Base-by-base conservation (phyloP, 1,140 invertebrate species). In the Aphelenchoides avenae region DNA sequence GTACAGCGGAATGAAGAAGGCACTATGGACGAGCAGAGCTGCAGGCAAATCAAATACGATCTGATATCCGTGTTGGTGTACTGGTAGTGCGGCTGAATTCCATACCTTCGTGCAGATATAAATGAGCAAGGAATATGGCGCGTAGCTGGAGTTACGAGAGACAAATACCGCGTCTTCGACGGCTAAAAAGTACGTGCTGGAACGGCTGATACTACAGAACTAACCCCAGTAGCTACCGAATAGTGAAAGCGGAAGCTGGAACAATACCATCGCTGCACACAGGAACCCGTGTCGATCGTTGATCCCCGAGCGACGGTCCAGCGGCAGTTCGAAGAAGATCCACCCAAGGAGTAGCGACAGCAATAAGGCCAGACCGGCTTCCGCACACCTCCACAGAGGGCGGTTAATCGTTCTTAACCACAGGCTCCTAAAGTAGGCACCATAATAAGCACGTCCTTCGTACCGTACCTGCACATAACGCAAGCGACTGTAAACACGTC, bases 271-370 rank as follows among this genome's bases (percentile, higher is more conserved):
- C 11, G 51, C 15, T 18, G 54, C n/a, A 44, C 43, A 65, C 4
- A 63, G 9, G 36, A 65, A 57, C 20, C 61, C 61, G 31, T 49
- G 15, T 5, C 61, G 61, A 65, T 63, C 57, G 13, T 67, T 48
- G n/a, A 67, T 68, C 18, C 64, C 63, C 3, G 47, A 41, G 22
- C 63, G 31, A 1, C 57, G 48, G 34, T 66, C 41, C 9, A 27
- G 9, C 4, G 65, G 54, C 6, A 67, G 27, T 11, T 68, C 22
- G 31, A 47, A 59, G 51, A 59, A 67, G 5, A 64, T 27, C 13
- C 68, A 58, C 9, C 66, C 67, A 1, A 67, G 15, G 2, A 69
- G 18, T 3, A 58, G 22, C 7, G 66, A 65, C 9, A 67, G 11
- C 1, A 70, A 11, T 1, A 67, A n/a, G 2, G 52, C n/a, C 7